Evolutionary conservation across 2,113 vertebrate species (phyloP).

Genomic region (Kryptolebias marmoratus): DNA sequence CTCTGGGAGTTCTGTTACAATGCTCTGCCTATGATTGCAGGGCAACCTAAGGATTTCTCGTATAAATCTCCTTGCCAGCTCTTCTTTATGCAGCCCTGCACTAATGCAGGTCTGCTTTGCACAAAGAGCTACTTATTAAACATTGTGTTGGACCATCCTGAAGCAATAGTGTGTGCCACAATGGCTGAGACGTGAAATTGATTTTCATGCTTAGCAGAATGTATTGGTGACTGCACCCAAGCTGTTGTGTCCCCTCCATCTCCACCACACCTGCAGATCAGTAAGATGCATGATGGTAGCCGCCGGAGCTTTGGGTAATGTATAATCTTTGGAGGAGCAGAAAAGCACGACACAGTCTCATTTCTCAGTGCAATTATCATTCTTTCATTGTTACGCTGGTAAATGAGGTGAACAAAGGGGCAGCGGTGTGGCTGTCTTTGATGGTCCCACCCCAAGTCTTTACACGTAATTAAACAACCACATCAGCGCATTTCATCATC

Average conservation of each 20-base stretch:
- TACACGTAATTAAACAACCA: constrained; percentile 73
- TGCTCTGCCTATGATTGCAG: constrained; percentile 47
- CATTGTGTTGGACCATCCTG: constrained; percentile 52
- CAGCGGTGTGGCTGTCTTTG: constrained; percentile 63
- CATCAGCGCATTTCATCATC: constrained; percentile 67
- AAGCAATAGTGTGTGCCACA: constrained; percentile 54
- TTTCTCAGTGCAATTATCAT: constrained; percentile 64
- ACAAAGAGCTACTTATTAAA: constrained; percentile 65
- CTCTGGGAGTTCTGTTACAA: constrained; percentile 54
- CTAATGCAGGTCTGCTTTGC: constrained; percentile 49
- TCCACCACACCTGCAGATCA: constrained; percentile 56
- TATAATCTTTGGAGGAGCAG: constrained; percentile 44
- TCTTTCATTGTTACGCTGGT: constrained; percentile 68
- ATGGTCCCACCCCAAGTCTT: constrained; percentile 65
- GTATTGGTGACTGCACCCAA: constrained; percentile 57
- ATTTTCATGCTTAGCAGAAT: constrained; percentile 76
- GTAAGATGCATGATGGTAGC: constrained; percentile 53
- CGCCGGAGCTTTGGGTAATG: constrained; percentile 45
- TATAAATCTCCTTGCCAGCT: constrained; percentile 37
- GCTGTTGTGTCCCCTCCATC: constrained; percentile 50
- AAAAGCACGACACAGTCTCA: constrained; percentile 52
- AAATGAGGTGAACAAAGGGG: constrained; percentile 73
- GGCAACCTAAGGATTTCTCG: constrained; percentile 40
- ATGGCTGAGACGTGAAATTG: constrained; percentile 74
- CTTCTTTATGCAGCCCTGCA: constrained; percentile 37